Base-by-base conservation (phyloP, 2,113 vertebrate genomes). In the Paratilapia polleni region DNA sequence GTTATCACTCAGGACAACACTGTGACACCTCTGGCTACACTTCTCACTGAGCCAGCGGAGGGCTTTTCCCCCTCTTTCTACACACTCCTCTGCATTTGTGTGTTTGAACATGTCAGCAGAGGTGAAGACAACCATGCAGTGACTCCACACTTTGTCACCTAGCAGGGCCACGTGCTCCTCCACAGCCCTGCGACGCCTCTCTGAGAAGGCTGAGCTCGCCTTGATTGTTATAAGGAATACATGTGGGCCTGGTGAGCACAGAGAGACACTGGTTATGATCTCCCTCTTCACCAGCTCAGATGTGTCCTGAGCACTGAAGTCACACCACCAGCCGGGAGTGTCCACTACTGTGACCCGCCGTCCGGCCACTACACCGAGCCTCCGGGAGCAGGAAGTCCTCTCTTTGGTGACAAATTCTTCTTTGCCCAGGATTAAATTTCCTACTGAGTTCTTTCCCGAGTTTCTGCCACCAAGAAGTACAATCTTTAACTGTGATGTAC, bases 281-380 rank as follows among this genome's bases (percentile, higher is more conserved):
- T 95, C 95, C 59, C 88, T 74, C 52, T 91, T 94, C 76, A 95
- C 91, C 28, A 95, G 85, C 47, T 63, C 57, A 1, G 89, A 78
- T 1, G 93, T 94, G 54, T 94, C 94, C 41, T 59, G 68, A 2
- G 61, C 77, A 4, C 86, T 64, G 54, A 92, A 93, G 83, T 95
- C 94, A 34, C 94, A 95, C 94, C 93, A 92, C 95, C 95, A 95
- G 31, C 95, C 94, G 1, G 95, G 95, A 1, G 95, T 84, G 90
- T 96, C 95, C 77, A 95, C 94, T 80, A 96, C 94, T 0, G 84
- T 88, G 59, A 96, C 59, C 89, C 88, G 38, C 6, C 63, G 52
- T 1, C 93, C 84, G 0, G 77, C 77, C 78, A 87, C 85, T 80
- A 78, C 20, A 0, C 83, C 91, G 52, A 92, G 28, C 77, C 95